Percentiles rank a stretch among this genome's conserved stretches.
Evolutionary conservation across 2,888 invertebrate species (phyloP).

Genomic region (Abrostola tripartita): DNA sequence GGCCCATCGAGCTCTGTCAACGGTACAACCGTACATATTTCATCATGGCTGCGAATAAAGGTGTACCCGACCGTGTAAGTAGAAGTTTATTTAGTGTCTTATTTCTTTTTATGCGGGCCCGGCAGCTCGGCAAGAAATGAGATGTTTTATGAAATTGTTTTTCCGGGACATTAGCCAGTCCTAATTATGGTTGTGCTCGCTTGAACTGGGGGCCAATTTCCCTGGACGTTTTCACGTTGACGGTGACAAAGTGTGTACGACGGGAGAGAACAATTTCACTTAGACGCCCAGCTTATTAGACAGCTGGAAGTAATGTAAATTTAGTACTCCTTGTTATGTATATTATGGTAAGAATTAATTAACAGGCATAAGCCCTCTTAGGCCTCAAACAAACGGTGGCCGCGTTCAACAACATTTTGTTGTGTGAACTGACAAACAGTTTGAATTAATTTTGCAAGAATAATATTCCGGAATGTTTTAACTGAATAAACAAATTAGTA

Average conservation of each 20-base stretch:
- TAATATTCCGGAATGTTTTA: constrained; percentile 21
- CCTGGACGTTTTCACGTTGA: constrained; percentile 82
- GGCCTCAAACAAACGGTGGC: constrained; percentile 42
- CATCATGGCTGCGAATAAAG: constrained; percentile 72
- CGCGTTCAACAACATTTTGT: constrained; percentile 39
- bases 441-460: constrained; percentile 33
- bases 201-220: constrained; percentile 80
- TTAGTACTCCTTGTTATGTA: constrained; percentile 61
- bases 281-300: constrained; percentile 75
- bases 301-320: constrained; percentile 75
- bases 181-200: constrained; percentile 80
- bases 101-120: constrained; percentile 81
- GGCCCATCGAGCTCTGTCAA: constrained; percentile 60
- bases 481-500: constrained; percentile 10
- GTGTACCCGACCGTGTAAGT: constrained; percentile 77
- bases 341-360: constrained; percentile 55
- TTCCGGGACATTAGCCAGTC: constrained; percentile 85
- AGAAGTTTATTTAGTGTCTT: constrained; percentile 84
- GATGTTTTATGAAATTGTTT: constrained; percentile 88
- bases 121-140: constrained; percentile 72
- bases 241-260: constrained; percentile 82
- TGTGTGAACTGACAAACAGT: constrained; percentile 28
- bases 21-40: constrained; percentile 61
- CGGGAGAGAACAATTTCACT: constrained; percentile 75
- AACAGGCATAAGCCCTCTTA: constrained; percentile 45